Evolutionary conservation across 2,797 vertebrate species (phyloP), one percentile per base, ranked within the genome.

Genomic region (Diplodus puntazzo): DNA sequence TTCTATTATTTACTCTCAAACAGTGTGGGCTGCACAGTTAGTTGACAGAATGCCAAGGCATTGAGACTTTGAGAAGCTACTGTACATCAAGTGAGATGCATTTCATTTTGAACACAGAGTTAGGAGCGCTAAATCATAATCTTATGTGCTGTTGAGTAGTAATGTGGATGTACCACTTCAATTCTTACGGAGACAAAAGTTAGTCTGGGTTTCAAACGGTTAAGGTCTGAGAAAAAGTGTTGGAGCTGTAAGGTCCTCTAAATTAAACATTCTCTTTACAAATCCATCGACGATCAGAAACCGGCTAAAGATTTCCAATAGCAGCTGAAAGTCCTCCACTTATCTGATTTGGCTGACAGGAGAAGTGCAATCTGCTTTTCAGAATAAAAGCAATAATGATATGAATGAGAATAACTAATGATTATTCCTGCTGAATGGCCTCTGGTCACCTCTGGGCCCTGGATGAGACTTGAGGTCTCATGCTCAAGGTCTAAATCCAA

Each of bases 1-100:
- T 84, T 85, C 81, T 91, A 87, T 90, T 90, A 90, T 93, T 93
- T 92, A 92, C 90, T 90, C 84, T 77, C 81, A 83, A 90, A 91
- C 86, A 79, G 75, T 90, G 88, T 93, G 87, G 90, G 90, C 46
- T 84, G 90, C 67, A 78, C 75, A 64, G 82, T 87, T 93, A 68
- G 87, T 89, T 91, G 91, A 91, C 88, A 89, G 79, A 65, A 80
- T 86, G 90, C 88, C 89, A 92, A 82, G 64, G 73, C 77, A 88
- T 87, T 87, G 83, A 86, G 82, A 89, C 77, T 86, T 86, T 78
- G 66, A 79, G 66, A 66, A 89, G 76, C 79, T 70, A 78, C 76
- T 87, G 83, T 84, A 76, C 46, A 84, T 83, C 64, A 80, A 82
- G 68, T 64, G 54, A 80, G 53, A 82, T 59, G 5, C 10, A 42